Base-by-base conservation (phyloP, 2,888 invertebrate species). In the Hipparchia semele region DNA sequence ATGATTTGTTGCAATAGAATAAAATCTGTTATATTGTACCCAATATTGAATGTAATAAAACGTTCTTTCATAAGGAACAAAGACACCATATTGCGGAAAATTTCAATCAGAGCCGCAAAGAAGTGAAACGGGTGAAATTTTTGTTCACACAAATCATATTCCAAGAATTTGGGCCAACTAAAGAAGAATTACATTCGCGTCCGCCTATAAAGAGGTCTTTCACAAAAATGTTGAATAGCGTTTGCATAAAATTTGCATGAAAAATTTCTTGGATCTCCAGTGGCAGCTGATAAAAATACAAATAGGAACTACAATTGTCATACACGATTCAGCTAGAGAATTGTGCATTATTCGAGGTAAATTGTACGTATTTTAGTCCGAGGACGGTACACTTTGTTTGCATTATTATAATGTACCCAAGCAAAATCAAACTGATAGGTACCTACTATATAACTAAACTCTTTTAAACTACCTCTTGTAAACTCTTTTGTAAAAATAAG, bases 241-340 rank as follows among this genome's bases (percentile, higher is more conserved):
- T 70, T 72, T 75, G 61, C 74, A 75, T 74, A 74, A 72, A 70
- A 72, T 75, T 72, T 75, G 49, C 72, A 75, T 75, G 70, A 72
- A 62, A 68, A 72, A 65, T 70, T 68, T 72, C 70, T 70, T 54
- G 68, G 68, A 70, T 72, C 70, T 54, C 66, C 67, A 75, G 70
- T 49, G 70, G 70, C 68, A 13, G 58, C 62, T 70, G 70, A 64
- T 73, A 70, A 70, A 72, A 70, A 74, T 75, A 72, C 58, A 72
- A 62, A 72, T 59, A 70, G 72, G 70, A 70, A 72, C 10, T 68
- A 61, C 70, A 66, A 66, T 73, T 70, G 61, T 62, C 68, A 53
- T 72, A 68, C 61, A 62, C 46, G 60, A 72, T 62, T 62, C 13
- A 62, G 33, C 45, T 9, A 49, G 13, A 23, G 54, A 72, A 60